Percentiles rank a stretch among this genome's conserved stretches.
These are phyloP conservation scores for Halichoerus grypus DNA, from an alignment of 2,113 vertebrate species.

Conservation along the genomic window DNA sequence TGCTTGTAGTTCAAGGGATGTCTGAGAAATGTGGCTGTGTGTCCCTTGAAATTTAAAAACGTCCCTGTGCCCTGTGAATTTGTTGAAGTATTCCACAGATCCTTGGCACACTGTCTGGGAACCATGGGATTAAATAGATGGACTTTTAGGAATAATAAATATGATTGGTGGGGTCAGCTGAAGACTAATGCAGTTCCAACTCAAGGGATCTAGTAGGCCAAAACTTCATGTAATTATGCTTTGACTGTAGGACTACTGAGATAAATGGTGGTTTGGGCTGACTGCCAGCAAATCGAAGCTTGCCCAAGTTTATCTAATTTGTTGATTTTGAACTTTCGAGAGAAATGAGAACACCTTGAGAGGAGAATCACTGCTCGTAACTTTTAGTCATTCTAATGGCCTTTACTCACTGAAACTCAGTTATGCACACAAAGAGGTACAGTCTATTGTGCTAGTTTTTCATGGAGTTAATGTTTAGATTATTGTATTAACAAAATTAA, in stretches of 20 bases:
- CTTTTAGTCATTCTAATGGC: slow-evolving; percentile 75
- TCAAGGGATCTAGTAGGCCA: slow-evolving; percentile 59
- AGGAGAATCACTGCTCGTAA: slow-evolving; percentile 57
- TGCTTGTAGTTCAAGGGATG: not conserved
- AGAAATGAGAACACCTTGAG: slow-evolving; percentile 81
- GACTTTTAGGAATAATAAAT: slow-evolving; percentile 49
- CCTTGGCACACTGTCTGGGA: not conserved
- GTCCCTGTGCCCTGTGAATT: not conserved
- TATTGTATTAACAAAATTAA: slow-evolving; percentile 69
- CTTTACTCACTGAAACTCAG: slow-evolving; percentile 66
- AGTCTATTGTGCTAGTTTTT: slow-evolving; percentile 66
- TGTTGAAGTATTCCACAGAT: not conserved
- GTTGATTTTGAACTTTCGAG: slow-evolving; percentile 84
- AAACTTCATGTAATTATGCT: slow-evolving; percentile 56
- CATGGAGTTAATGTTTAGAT: slow-evolving; percentile 65
- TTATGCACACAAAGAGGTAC: slow-evolving; percentile 51
- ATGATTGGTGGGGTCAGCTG: slow-evolving; percentile 41
- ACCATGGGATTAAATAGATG: not conserved
- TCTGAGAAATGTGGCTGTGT: not conserved
- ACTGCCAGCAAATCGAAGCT: slow-evolving; percentile 74
- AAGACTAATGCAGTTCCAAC: slow-evolving; percentile 44
- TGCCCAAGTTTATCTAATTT: slow-evolving; percentile 81
- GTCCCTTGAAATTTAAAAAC: not conserved
- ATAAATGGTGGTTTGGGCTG: slow-evolving; percentile 78
- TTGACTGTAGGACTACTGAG: slow-evolving; percentile 76